phyloP scores from a whole-genome alignment of 1,140 invertebrate genomes.

The Hetaerina americana region DNA sequence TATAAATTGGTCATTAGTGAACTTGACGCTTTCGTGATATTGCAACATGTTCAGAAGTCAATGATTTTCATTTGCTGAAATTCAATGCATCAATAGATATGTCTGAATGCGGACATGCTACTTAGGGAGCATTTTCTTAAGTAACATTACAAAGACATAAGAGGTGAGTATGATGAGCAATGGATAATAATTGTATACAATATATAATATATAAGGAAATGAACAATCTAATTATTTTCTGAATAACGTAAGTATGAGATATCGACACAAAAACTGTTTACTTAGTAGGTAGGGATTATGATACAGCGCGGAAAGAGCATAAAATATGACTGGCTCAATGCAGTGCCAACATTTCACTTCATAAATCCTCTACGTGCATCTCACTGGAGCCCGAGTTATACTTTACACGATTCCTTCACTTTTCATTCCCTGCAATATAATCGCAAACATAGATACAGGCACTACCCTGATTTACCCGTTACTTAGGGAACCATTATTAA shows the following conservation, averaged over 20 bases:
- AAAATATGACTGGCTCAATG: not conserved
- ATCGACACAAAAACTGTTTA: not conserved
- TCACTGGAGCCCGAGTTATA: not conserved
- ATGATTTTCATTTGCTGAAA: too few species aligned
- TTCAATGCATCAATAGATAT: not conserved
- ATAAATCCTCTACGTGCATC: not conserved
- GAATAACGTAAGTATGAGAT: not conserved
- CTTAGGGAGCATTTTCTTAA: not conserved
- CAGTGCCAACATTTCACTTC: not conserved
- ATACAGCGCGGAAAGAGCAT: not conserved
- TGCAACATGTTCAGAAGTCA: too few species aligned
- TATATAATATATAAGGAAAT: not conserved
- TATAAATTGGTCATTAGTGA: too few species aligned
- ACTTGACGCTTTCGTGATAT: too few species aligned
- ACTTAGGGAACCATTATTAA: not conserved
- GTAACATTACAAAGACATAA: not conserved
- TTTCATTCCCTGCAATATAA: not conserved
- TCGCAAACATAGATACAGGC: not conserved
- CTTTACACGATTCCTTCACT: not conserved
- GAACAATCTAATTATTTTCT: not conserved
- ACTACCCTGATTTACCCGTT: not conserved
- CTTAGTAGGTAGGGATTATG: not conserved
- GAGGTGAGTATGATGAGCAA: too few species aligned
- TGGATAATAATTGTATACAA: not conserved
- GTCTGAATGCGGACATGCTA: not conserved